Conservation (phyloP, 2,888 invertebrate species). For the Lasioglossum villosulum region DNA sequence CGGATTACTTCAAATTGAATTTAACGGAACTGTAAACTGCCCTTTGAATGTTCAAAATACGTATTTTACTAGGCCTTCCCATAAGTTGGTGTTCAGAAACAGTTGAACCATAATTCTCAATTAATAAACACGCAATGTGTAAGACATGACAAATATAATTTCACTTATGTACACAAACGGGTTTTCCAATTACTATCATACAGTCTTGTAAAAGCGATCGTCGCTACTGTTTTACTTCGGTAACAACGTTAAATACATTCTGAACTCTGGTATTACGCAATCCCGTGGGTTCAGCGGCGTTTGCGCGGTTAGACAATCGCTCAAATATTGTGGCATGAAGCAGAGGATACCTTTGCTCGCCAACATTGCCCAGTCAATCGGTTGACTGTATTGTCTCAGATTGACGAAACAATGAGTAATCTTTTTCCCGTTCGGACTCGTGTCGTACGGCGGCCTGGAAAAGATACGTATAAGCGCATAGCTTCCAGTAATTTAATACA, state of each 20-base stretch:
- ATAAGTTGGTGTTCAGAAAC: background rate
- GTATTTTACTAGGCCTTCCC: background rate
- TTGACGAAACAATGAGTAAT: slow-evolving; percentile 91
- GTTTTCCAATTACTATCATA: slow-evolving; percentile 24
- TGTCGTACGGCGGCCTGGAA: slow-evolving; percentile 81
- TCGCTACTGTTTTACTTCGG: slow-evolving; percentile 71
- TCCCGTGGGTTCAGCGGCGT: slow-evolving; percentile 77
- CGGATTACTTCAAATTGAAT: slow-evolving; percentile 31
- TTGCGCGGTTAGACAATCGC: slow-evolving; percentile 85
- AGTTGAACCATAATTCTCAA: background rate
- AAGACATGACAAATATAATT: slow-evolving; percentile 30
- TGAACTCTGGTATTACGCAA: slow-evolving; percentile 80
- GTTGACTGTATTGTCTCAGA: slow-evolving; percentile 83
- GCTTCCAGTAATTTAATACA: background rate
- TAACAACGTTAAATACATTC: slow-evolving; percentile 80
- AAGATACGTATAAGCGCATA: background rate
- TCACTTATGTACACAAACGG: slow-evolving; percentile 35
- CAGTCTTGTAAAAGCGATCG: slow-evolving; percentile 1
- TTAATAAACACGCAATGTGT: background rate
- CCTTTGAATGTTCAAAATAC: background rate
- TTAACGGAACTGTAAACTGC: slow-evolving; percentile 49
- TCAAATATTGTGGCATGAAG: slow-evolving; percentile 88
- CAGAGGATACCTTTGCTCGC: slow-evolving; percentile 87
- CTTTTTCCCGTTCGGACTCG: slow-evolving; percentile 79
- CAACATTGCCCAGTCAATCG: slow-evolving; percentile 86